These are phyloP conservation scores for Patagioenas fasciata DNA, from an alignment of 2,113 vertebrate genomes.

Conservation along the genomic window DNA sequence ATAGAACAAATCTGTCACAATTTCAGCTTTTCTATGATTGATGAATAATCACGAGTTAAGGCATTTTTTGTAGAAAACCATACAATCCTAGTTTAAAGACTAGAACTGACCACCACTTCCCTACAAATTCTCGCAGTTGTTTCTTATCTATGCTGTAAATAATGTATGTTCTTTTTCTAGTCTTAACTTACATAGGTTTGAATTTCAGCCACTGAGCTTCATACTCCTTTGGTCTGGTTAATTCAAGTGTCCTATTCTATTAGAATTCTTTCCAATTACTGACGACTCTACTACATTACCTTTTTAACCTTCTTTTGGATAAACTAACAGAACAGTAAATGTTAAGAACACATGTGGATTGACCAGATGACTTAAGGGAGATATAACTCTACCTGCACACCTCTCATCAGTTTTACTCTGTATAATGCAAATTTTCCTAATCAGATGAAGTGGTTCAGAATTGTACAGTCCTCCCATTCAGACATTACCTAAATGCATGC, in stretches of 20 bases:
- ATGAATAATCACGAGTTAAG: not conserved
- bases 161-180: not conserved
- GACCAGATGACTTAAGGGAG: not conserved
- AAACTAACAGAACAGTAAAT: not conserved
- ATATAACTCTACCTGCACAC: not conserved
- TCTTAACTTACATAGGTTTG: not conserved
- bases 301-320: constrained; percentile 1
- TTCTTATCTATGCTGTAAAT: not conserved
- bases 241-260: not conserved
- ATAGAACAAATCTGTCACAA: not conserved
- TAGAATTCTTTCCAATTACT: not conserved
- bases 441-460: constrained; percentile 11
- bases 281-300: not conserved
- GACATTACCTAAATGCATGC: not conserved
- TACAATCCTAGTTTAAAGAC: not conserved
- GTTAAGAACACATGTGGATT: not conserved
- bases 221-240: not conserved
- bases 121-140: not conserved
- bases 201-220: not conserved
- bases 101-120: not conserved
- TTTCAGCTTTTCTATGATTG: not conserved
- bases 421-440: constrained; percentile 29
- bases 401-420: not conserved
- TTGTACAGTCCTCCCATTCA: not conserved
- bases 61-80: not conserved